Base-by-base conservation (phyloP, 2,797 vertebrate species). In the Acanthiza pusilla region DNA sequence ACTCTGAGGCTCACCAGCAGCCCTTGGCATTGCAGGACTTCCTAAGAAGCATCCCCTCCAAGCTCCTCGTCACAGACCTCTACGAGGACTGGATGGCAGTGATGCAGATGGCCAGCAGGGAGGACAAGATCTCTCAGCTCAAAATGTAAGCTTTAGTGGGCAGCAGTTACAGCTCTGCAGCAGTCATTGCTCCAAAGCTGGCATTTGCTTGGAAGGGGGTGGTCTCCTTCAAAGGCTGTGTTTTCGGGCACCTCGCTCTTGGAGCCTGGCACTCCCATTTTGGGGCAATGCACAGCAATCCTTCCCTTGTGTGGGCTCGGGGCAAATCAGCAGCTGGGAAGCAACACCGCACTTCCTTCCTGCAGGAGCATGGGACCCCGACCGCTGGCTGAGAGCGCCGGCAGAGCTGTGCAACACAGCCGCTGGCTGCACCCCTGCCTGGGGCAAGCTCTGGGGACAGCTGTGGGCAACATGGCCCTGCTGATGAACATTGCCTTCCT, bases 351-450 rank as follows among this genome's bases (percentile, higher is more conserved):
- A 11, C 38, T 38, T 42, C 22, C 27, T 45, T 82, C 22, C 58
- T 6, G 7, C 0, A 0, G 36, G 23, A 71, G 14, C 2, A 1
- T n/a, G 8, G 57, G 58, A 47, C n/a, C 80, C 25, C 6, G 9
- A 16, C 5, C 0, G 1, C 45, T 10, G 54, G 10, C 20, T 50
- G 54, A 34, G 26, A 68, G 36, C 2, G 1, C 23, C 53, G 25
- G 45, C 45, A 45, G 10, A 45, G 45, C 45, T 45, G 62, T 11
- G 23, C 30, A 65, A 13, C 62, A 21, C 20, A 20, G 21, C 20
- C 10, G 19, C 43, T 19, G 8, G 19, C 45, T 45, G 20, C n/a
- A n/a, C 45, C 45, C 45, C 45, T 20, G 45, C 45, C 45, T 21
- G 19, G 45, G 45, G 45, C 45, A 10, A 47, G 45, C 45, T 47